Evolutionary conservation across 1,140 invertebrate species (phyloP).

Genomic region (Nebria ingens): DNA sequence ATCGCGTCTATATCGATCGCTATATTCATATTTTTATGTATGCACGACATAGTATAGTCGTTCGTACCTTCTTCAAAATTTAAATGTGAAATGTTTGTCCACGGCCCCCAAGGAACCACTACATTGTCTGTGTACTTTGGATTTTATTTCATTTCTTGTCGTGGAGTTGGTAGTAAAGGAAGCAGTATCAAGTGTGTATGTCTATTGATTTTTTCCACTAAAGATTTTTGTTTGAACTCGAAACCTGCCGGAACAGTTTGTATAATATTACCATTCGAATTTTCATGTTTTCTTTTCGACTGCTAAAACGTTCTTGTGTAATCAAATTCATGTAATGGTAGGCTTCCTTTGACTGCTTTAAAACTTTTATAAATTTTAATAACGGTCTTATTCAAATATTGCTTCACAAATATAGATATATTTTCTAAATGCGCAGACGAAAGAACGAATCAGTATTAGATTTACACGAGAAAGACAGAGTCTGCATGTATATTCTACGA

Average conservation of each 20-base stretch:
- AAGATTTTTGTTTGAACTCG: neutral
- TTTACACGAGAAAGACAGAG: too few species aligned
- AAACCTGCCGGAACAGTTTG: neutral
- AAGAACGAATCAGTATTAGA: too few species aligned
- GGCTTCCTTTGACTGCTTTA: neutral
- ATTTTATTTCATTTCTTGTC: neutral
- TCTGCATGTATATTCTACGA: too few species aligned
- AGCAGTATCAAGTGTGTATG: conserved; percentile 4
- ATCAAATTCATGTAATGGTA: conserved; percentile 1
- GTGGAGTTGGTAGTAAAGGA: too few species aligned
- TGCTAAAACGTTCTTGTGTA: neutral
- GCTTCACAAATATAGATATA: too few species aligned
- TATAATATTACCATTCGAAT: conserved; percentile 2
- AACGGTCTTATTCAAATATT: too few species aligned
- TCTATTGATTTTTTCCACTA: conserved; percentile 8
- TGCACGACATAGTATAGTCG: neutral
- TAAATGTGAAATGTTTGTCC: conserved; percentile 1
- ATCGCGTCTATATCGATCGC: neutral
- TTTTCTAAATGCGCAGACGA: too few species aligned
- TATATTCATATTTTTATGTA: neutral
- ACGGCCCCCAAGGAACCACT: neutral
- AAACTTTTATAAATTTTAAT: neutral
- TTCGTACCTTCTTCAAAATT: conserved; percentile 1
- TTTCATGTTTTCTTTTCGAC: conserved; percentile 4
- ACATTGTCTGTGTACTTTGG: neutral